These are phyloP conservation scores for Trypoxylon attenuatum DNA, from an alignment of 2,888 invertebrate genomes.

Conservation along the genomic window DNA sequence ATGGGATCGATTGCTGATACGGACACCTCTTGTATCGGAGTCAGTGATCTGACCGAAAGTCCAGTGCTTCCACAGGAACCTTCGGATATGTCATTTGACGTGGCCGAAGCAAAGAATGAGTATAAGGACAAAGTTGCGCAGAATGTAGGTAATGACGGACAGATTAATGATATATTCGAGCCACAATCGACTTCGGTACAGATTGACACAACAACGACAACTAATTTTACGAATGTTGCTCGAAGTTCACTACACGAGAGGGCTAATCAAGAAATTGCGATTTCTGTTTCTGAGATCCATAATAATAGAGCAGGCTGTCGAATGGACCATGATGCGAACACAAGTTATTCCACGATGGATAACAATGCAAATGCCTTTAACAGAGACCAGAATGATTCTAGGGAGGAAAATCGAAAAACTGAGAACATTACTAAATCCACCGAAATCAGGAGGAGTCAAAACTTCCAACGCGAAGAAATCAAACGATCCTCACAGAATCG, in stretches of 20 bases:
- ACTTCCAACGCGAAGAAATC: slow-evolving; percentile 38
- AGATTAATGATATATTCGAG: slow-evolving; percentile 16
- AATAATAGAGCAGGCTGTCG: not conserved
- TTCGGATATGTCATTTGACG: slow-evolving; percentile 57
- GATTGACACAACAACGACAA: not conserved
- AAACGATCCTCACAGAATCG: slow-evolving; percentile 42
- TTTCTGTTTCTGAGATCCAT: too few relatives aligned
- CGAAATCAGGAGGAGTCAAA: slow-evolving; percentile 25
- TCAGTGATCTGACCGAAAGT: slow-evolving; percentile 65
- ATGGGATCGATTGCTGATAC: slow-evolving; percentile 67
- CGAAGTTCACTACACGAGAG: too few relatives aligned
- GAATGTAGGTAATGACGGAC: slow-evolving; percentile 17
- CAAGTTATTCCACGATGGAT: slow-evolving; percentile 52
- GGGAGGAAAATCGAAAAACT: slow-evolving; percentile 18
- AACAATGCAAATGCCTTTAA: slow-evolving; percentile 54
- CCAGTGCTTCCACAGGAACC: slow-evolving; percentile 57
- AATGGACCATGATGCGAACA: slow-evolving; percentile 34
- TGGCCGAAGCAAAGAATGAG: slow-evolving; percentile 28
- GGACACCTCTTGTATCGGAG: slow-evolving; percentile 65
- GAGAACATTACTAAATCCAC: too few relatives aligned
- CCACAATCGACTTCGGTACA: slow-evolving; percentile 32
- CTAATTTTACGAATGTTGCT: not conserved
- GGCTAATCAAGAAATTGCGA: too few relatives aligned
- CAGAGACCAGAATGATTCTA: slow-evolving; percentile 49
- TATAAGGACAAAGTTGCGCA: slow-evolving; percentile 37